A percentile compares a stretch with the other conserved stretches of the same genome.
Evolutionary conservation across 2,888 invertebrate genomes (phyloP).

Genomic region (Eumacrocentrus americanus): DNA sequence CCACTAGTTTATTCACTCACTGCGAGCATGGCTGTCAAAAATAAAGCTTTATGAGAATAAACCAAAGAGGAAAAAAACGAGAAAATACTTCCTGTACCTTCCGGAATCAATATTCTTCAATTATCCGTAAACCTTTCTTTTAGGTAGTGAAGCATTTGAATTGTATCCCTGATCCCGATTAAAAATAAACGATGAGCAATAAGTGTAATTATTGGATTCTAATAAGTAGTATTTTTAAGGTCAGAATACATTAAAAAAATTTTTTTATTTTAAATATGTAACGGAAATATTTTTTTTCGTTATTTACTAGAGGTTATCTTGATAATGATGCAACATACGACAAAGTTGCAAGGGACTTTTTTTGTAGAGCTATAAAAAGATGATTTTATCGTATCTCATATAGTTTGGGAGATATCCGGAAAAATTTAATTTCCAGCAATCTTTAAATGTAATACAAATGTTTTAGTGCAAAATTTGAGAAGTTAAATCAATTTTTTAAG

Average conservation of each 20-base stretch:
- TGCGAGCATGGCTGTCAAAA: constrained; percentile 51
- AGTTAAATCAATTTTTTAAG: no score
- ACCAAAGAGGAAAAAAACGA: background rate
- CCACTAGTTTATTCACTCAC: constrained; percentile 71
- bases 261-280: background rate
- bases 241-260: background rate
- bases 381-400: no score
- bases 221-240: background rate
- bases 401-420: no score
- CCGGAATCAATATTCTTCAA: background rate
- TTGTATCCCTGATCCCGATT: background rate
- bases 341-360: no score
- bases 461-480: no score
- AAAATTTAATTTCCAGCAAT: no score
- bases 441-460: no score
- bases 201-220: background rate
- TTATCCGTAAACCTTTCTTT: background rate
- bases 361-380: no score
- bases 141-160: background rate
- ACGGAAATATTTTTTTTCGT: background rate
- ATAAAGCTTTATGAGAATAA: constrained; percentile 48
- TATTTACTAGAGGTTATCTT: no score
- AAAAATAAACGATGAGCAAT: background rate
- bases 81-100: background rate
- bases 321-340: no score